Percentiles rank a stretch among this genome's conserved stretches.
phyloP scores from a whole-genome alignment of 2,888 invertebrate species.

The Hypolimnas misippus region DNA sequence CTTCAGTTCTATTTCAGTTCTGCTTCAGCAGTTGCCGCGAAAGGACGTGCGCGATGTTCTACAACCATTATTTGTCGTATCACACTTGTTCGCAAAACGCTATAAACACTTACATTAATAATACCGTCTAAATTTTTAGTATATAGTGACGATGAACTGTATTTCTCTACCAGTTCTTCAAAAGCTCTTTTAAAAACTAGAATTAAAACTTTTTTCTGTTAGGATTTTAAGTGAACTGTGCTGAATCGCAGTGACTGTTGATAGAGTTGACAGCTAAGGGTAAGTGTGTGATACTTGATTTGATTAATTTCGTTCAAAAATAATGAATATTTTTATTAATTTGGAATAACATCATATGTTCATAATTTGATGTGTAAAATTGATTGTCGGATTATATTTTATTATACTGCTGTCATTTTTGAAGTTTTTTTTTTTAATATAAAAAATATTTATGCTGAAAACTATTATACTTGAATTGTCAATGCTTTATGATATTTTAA shows the following conservation, averaged over 20 bases:
- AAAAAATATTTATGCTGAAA: no score
- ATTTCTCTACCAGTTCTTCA: not conserved
- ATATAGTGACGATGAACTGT: slow-evolving; percentile 16
- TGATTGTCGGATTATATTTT: no score
- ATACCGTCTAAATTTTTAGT: slow-evolving; percentile 15
- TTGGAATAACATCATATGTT: not conserved
- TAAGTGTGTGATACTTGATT: slow-evolving; percentile 56
- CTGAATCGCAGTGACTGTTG: slow-evolving; percentile 57
- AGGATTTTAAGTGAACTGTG: slow-evolving; percentile 56
- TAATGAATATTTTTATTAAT: not conserved
- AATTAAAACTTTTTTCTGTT: slow-evolving; percentile 36
- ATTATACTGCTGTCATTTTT: no score
- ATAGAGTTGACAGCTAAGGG: slow-evolving; percentile 61
- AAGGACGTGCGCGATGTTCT: slow-evolving; percentile 52
- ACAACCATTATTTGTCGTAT: slow-evolving; percentile 48
- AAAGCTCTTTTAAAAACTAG: not conserved
- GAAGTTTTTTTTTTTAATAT: no score
- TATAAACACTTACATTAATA: slow-evolving; percentile 31
- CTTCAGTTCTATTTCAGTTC: slow-evolving; percentile 55
- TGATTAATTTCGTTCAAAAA: slow-evolving; percentile 28
- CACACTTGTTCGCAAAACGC: slow-evolving; percentile 44
- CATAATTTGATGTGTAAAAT: not conserved
- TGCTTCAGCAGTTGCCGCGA: slow-evolving; percentile 54
- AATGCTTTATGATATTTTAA: no score
- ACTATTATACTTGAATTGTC: not conserved